phyloP scores from a whole-genome alignment of 2,113 vertebrate species.

The Podarcis muralis region DNA sequence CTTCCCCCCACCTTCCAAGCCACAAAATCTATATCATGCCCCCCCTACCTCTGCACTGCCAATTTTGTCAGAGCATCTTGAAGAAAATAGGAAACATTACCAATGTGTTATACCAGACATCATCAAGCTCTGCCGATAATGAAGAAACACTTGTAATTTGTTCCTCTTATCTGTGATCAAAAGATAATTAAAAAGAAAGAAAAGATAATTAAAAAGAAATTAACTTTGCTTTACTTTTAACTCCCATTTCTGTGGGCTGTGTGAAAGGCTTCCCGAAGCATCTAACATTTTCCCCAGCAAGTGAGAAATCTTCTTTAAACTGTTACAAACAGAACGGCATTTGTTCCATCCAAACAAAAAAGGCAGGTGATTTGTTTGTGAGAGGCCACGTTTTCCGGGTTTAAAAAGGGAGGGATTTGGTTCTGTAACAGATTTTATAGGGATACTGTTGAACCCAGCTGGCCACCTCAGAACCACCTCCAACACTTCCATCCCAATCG shows the following conservation, averaged over 20 bases:
- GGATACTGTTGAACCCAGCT: conserved; percentile 25
- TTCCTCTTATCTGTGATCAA: conserved; percentile 74
- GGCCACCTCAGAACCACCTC: not conserved
- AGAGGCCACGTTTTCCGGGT: conserved; percentile 36
- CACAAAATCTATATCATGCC: not conserved
- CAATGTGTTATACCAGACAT: conserved; percentile 57
- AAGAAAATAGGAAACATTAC: conserved; percentile 56
- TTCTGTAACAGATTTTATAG: not conserved
- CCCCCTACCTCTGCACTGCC: not conserved
- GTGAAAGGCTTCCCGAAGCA: conserved; percentile 51
- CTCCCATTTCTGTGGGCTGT: conserved; percentile 60
- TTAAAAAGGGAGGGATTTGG: not conserved
- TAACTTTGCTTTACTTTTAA: conserved; percentile 66
- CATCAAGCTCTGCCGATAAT: conserved; percentile 66
- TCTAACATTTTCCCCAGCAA: conserved; percentile 48
- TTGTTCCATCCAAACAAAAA: conserved; percentile 64
- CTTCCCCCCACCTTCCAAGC: not conserved
- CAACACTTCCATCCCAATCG: not conserved
- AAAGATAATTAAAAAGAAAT: conserved; percentile 76
- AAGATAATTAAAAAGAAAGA: conserved; percentile 75
- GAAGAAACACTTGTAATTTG: conserved; percentile 69
- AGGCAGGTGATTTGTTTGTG: conserved; percentile 51
- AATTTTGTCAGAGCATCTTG: conserved; percentile 46
- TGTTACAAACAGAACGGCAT: conserved; percentile 59
- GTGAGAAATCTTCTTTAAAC: conserved; percentile 64